phyloP scores from a whole-genome alignment of 2,113 vertebrate species.

The Neodon shergylaensis region DNA sequence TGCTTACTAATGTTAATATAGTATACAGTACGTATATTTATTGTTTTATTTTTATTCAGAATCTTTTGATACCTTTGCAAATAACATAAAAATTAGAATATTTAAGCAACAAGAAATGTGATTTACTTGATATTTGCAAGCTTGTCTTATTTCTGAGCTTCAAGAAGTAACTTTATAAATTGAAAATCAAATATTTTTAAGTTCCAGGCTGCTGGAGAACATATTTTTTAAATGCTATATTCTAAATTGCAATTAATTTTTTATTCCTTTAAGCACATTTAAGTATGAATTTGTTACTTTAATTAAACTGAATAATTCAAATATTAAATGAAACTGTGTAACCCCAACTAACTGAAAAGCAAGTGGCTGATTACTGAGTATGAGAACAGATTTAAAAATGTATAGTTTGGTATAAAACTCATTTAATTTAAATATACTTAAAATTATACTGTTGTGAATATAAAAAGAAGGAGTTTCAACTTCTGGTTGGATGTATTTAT shows the following conservation, averaged over 20 bases:
- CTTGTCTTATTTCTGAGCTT: constrained; percentile 31
- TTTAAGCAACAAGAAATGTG: not conserved
- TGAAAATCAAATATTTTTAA: constrained; percentile 53
- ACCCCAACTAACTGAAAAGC: constrained; percentile 78
- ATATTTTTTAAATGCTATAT: constrained; percentile 57
- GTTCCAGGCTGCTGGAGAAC: constrained; percentile 40
- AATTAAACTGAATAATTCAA: constrained; percentile 81
- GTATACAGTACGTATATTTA: not conserved
- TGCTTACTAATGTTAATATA: not conserved
- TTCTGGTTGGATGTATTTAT: not conserved
- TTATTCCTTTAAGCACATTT: constrained; percentile 78
- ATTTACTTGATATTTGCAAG: constrained; percentile 53
- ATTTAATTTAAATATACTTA: constrained; percentile 57
- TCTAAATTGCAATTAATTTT: constrained; percentile 75
- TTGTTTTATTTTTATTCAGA: not conserved
- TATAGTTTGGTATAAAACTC: constrained; percentile 46
- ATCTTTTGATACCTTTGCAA: not conserved
- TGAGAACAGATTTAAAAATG: constrained; percentile 46
- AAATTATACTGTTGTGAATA: constrained; percentile 26
- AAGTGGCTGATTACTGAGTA: constrained; percentile 67
- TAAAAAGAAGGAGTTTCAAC: not conserved
- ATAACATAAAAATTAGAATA: not conserved
- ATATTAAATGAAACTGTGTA: constrained; percentile 80
- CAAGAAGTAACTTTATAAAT: constrained; percentile 51
- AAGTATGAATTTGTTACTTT: constrained; percentile 75